These are phyloP conservation scores for Andrena fulva DNA, from an alignment of 2,888 invertebrate genomes.

Conservation along the genomic window DNA sequence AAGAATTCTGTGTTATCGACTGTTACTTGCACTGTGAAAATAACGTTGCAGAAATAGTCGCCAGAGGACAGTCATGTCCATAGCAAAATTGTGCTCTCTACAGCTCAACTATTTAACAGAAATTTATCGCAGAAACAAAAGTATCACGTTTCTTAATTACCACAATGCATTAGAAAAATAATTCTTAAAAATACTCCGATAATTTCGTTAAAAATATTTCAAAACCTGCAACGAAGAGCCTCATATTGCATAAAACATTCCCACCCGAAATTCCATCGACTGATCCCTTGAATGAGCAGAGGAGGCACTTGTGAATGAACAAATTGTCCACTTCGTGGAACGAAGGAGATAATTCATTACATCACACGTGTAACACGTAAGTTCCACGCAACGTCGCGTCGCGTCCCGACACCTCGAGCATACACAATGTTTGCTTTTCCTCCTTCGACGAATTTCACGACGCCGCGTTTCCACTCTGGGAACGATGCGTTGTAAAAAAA, in stretches of 20 bases:
- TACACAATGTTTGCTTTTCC: slow-evolving; percentile 51
- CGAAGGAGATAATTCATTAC: not conserved
- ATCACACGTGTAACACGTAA: not conserved
- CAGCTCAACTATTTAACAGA: not conserved
- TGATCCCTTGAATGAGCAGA: too few relatives aligned
- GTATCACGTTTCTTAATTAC: not conserved
- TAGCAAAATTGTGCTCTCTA: not conserved
- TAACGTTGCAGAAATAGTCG: not conserved
- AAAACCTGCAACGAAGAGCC: not conserved
- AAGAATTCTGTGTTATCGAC: slow-evolving; percentile 4
- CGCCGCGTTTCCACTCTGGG: not conserved
- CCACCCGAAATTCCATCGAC: too few relatives aligned
- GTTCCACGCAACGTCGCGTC: slow-evolving; percentile 5
- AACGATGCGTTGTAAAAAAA: not conserved
- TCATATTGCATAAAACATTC: not conserved
- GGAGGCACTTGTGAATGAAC: not conserved
- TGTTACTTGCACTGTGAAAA: too few relatives aligned
- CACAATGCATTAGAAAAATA: not conserved
- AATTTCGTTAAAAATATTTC: too few relatives aligned
- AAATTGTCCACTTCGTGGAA: not conserved
- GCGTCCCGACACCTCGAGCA: slow-evolving; percentile 1
- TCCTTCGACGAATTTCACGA: slow-evolving; percentile 45
- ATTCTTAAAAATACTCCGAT: not conserved
- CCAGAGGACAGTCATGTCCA: not conserved
- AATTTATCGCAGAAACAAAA: not conserved